A percentile compares a stretch with the other conserved stretches of the same genome.
Conservation (phyloP, 2,113 vertebrate genomes). For the Pogona vitticeps region DNA sequence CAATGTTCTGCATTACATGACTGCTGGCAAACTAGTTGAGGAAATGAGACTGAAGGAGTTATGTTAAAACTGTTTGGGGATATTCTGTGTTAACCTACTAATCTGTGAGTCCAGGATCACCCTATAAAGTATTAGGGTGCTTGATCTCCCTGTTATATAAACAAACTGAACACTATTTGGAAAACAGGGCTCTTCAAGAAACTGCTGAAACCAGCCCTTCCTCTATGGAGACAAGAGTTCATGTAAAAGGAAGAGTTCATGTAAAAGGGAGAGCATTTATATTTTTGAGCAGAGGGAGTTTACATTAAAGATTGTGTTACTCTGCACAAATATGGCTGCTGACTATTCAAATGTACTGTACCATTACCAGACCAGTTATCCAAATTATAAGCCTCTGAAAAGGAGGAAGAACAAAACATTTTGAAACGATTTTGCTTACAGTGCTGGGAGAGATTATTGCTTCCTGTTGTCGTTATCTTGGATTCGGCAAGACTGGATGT, state of each 20-base stretch:
- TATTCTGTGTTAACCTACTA: neutral
- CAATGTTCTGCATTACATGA: neutral
- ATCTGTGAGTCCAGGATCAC: neutral
- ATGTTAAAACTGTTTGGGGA: neutral
- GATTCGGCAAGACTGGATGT: conserved; percentile 61
- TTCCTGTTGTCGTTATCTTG: conserved; percentile 81
- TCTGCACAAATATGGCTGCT: neutral
- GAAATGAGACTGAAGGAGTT: neutral
- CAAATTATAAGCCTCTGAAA: neutral
- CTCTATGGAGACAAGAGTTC: neutral
- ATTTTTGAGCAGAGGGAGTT: neutral
- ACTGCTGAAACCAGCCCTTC: neutral
- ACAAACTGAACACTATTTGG: neutral
- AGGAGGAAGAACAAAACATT: conserved; percentile 20
- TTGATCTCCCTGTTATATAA: neutral
- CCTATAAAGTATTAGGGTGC: neutral
- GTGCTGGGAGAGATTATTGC: conserved; percentile 90
- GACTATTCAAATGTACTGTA: neutral
- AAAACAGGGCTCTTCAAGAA: neutral
- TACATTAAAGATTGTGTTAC: neutral
- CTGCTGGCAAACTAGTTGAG: neutral
- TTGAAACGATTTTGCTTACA: conserved; percentile 78
- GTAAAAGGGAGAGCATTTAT: neutral
- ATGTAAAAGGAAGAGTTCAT: neutral
- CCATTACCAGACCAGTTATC: rapidly evolving